These are phyloP conservation scores for Eolophus roseicapilla DNA, from an alignment of 2,113 vertebrate species.

Conservation along the genomic window DNA sequence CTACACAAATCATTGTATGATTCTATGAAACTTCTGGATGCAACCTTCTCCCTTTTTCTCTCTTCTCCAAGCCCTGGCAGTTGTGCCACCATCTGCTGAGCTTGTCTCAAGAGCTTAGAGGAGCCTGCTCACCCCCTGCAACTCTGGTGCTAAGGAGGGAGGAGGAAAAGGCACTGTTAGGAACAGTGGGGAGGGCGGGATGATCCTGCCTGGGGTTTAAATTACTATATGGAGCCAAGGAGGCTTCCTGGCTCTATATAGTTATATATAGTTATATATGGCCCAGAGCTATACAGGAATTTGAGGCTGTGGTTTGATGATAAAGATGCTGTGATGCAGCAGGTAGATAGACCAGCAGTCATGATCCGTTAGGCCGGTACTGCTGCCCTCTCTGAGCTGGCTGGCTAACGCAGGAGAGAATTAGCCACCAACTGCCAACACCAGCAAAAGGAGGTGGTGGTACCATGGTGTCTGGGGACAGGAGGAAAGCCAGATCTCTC, in stretches of 20 bases:
- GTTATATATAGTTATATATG: neutral
- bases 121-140: neutral
- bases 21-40: neutral
- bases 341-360: neutral
- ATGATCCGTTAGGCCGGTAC: neutral
- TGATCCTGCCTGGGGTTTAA: neutral
- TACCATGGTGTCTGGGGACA: fast-evolving
- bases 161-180: neutral
- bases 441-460: neutral
- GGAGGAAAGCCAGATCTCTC: neutral
- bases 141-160: neutral
- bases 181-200: neutral
- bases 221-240: neutral
- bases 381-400: neutral
- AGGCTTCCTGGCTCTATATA: neutral
- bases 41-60: neutral
- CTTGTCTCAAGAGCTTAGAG: neutral
- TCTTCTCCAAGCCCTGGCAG: neutral
- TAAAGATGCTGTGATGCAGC: neutral
- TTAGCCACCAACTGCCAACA: neutral
- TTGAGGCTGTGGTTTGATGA: neutral
- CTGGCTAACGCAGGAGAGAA: neutral
- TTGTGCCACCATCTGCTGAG: neutral
- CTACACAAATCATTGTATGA: neutral
- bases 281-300: neutral